Conservation (phyloP, 2,888 invertebrate genomes). For the Hipparchia semele region DNA sequence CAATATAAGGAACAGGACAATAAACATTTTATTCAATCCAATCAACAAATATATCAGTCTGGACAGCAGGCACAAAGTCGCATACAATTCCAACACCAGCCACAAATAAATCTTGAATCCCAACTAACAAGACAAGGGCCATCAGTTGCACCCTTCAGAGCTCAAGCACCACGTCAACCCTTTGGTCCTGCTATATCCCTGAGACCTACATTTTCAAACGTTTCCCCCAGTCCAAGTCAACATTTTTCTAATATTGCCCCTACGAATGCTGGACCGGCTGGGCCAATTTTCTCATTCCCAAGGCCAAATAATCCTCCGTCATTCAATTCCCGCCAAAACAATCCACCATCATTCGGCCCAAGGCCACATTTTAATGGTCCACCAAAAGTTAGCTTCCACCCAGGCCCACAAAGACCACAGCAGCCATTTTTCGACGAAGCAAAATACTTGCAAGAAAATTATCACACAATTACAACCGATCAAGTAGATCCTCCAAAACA, state of each 20-base stretch:
- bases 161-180: conserved; percentile 61
- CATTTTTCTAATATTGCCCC: conserved; percentile 61
- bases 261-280: conserved; percentile 61
- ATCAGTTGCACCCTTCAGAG: conserved; percentile 67
- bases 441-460: conserved; percentile 80
- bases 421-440: conserved; percentile 76
- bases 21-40: conserved; percentile 50
- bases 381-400: conserved; percentile 69
- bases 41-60: conserved; percentile 57
- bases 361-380: conserved; percentile 72
- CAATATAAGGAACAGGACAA: conserved; percentile 50
- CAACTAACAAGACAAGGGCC: conserved; percentile 74
- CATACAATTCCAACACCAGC: conserved; percentile 75
- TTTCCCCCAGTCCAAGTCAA: conserved; percentile 56
- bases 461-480: conserved; percentile 78
- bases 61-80: conserved; percentile 70
- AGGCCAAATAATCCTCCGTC: conserved; percentile 61
- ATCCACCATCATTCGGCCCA: conserved; percentile 57
- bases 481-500: conserved; percentile 74
- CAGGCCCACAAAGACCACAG: conserved; percentile 81
- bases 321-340: conserved; percentile 63
- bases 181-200: conserved; percentile 63
- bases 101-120: conserved; percentile 68
- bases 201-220: conserved; percentile 59
- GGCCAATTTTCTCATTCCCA: conserved; percentile 62